These are phyloP conservation scores for Caradrina kadenii DNA, from an alignment of 2,888 invertebrate genomes.

Conservation along the genomic window DNA sequence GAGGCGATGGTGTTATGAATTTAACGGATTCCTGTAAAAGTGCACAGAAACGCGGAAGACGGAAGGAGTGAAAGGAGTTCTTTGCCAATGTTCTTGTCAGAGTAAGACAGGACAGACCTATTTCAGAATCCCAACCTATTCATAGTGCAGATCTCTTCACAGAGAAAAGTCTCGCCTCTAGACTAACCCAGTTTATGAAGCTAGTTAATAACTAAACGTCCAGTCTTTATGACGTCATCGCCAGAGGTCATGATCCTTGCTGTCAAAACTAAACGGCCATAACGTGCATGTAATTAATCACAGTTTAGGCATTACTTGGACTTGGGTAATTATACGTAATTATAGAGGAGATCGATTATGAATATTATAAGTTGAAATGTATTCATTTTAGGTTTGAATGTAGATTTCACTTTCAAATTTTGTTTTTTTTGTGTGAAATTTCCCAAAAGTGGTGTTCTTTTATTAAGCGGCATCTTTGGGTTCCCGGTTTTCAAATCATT, in stretches of 20 bases:
- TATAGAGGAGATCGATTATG: slow-evolving; percentile 41
- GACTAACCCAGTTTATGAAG: background rate
- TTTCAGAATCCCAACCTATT: no score
- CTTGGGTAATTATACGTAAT: slow-evolving; percentile 49
- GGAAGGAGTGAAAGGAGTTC: no score
- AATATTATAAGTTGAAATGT: slow-evolving; percentile 25
- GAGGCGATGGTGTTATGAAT: no score
- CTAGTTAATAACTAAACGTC: slow-evolving; percentile 5
- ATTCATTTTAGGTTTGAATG: slow-evolving; percentile 18
- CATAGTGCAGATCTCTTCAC: background rate
- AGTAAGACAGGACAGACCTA: no score
- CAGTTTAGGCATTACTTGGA: slow-evolving; percentile 9
- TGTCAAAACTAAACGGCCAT: slow-evolving; percentile 27
- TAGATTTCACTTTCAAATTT: slow-evolving; percentile 28
- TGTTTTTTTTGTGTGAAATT: background rate
- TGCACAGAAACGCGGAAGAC: no score
- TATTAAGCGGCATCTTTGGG: background rate
- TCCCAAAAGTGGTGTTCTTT: background rate
- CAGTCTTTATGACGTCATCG: slow-evolving; percentile 26
- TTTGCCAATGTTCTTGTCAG: no score
- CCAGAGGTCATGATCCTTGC: slow-evolving; percentile 25
- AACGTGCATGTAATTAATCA: slow-evolving; percentile 39
- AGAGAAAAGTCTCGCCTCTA: background rate
- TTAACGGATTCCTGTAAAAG: no score
- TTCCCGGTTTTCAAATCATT: no score